Conservation (phyloP, 1,140 invertebrate genomes). For the Zaprionus davidi region DNA sequence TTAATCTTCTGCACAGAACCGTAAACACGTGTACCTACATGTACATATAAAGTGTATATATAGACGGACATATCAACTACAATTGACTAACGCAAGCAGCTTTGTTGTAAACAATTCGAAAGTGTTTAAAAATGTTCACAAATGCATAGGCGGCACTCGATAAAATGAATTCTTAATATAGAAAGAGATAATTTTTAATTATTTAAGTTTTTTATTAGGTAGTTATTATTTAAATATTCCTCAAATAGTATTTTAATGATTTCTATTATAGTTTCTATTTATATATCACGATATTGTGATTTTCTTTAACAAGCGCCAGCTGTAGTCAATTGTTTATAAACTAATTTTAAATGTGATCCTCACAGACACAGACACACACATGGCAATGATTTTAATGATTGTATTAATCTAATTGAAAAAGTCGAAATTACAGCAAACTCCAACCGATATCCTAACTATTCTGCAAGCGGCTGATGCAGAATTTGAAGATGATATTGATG, state of each 20-base stretch:
- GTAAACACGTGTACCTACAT: conserved; percentile 4
- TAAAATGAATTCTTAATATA: conserved; percentile 1
- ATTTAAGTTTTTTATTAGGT: background rate
- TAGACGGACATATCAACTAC: conserved; percentile 13
- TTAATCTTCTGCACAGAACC: conserved; percentile 11
- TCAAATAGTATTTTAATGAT: no score
- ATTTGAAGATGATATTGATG: conserved; percentile 77
- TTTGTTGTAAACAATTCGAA: conserved; percentile 21
- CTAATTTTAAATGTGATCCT: background rate
- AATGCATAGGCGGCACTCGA: conserved; percentile 11
- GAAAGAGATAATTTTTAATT: background rate
- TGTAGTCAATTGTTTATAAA: background rate
- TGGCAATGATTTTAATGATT: conserved; percentile 3
- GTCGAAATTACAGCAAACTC: conserved; percentile 64
- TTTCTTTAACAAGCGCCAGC: background rate
- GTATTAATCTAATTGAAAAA: background rate
- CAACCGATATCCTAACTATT: conserved; percentile 67
- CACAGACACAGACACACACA: background rate
- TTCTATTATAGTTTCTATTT: no score
- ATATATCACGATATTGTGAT: no score
- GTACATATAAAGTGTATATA: conserved; percentile 4
- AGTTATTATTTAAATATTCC: background rate
- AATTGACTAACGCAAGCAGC: conserved; percentile 8
- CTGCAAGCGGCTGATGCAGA: conserved; percentile 75
- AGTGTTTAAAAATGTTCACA: conserved; percentile 13